Evolutionary conservation across 2,797 vertebrate genomes (phyloP).

Genomic region (Podarcis lilfordi): DNA sequence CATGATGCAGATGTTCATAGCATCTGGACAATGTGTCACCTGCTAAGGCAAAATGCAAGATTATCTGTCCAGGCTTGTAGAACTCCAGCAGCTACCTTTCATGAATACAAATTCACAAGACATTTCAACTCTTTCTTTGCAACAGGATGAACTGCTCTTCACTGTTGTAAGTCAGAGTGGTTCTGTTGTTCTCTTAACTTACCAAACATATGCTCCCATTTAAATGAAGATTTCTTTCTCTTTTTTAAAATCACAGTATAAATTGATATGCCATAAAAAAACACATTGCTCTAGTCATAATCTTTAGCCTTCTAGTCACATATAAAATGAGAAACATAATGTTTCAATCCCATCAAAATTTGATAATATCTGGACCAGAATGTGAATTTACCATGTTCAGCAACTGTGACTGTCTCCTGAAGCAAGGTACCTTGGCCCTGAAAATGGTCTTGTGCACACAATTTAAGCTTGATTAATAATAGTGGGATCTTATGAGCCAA

Average conservation of each 20-base stretch:
- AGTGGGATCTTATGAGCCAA: background rate
- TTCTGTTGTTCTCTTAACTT: background rate
- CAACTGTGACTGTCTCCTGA: background rate
- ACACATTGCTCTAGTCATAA: background rate
- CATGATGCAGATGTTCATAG: background rate
- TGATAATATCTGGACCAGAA: background rate
- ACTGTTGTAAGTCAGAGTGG: background rate
- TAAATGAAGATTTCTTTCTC: background rate
- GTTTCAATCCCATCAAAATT: background rate
- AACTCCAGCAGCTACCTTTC: background rate
- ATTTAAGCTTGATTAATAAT: background rate
- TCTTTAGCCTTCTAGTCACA: background rate
- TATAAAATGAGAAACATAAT: background rate
- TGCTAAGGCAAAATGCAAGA: slow-evolving; percentile 6
- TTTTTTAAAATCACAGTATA: background rate
- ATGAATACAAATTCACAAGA: background rate
- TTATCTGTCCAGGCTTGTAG: background rate
- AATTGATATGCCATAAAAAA: background rate
- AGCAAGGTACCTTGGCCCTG: background rate
- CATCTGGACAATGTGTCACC: slow-evolving; percentile 7
- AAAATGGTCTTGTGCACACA: background rate
- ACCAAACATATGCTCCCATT: background rate
- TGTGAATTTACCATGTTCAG: background rate
- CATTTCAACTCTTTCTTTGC: background rate
- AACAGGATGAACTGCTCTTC: background rate